Conservation (phyloP, 2,888 invertebrate species). For the Geotrupes spiniger region DNA sequence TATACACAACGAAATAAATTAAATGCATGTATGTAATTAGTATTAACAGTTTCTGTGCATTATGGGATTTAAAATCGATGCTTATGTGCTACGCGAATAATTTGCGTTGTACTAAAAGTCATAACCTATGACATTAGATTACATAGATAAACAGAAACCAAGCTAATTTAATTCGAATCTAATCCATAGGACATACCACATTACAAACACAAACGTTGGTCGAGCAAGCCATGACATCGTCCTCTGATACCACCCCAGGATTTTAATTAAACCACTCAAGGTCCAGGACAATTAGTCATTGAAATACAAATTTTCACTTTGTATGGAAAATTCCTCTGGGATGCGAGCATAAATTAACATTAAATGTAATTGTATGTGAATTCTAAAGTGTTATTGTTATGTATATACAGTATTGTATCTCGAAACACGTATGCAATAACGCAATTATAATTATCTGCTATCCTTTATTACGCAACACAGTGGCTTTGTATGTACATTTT, state of each 20-base stretch:
- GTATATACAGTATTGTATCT: conserved; percentile 17
- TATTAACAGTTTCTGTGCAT: no score
- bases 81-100: no score
- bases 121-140: conserved; percentile 34
- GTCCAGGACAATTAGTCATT: conserved; percentile 29
- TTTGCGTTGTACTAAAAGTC: conserved; percentile 15
- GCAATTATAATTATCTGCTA: conserved; percentile 25
- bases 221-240: conserved; percentile 24
- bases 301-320: conserved; percentile 26
- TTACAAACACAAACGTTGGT: conserved; percentile 26
- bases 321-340: conserved; percentile 22
- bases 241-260: conserved; percentile 23
- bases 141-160: conserved; percentile 30
- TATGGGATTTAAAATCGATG: no score
- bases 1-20: no score
- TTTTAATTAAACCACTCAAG: conserved; percentile 30
- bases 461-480: conserved; percentile 10
- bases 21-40: no score
- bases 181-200: conserved; percentile 34
- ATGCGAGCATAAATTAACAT: conserved; percentile 18
- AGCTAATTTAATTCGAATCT: conserved; percentile 34
- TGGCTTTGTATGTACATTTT: conserved; percentile 1
- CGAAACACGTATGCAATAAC: conserved; percentile 22
- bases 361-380: conserved; percentile 16
- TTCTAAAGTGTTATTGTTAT: conserved; percentile 20